Conservation (phyloP, 2,113 vertebrate species). For the rabbit (Oryctolagus cuniculus) region mOryCun1.1 NC_091434.1:117042501-117043000, state of each 20-base stretch:
- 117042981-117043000: not conserved
- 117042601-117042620: not conserved
- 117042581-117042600: not conserved
- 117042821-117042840: not conserved
- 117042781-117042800: not conserved
- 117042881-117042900: not conserved
- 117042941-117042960: not conserved
- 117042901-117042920: not conserved
- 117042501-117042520: not conserved
- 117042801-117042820: not conserved
- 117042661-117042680: not conserved
- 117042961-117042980: not conserved
- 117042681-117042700: not conserved
- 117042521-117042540: not conserved
- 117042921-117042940: not conserved
- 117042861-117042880: not conserved
- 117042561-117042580: not conserved
- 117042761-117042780: not conserved
- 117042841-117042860: not conserved
- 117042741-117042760: not conserved
- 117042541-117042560: not conserved
- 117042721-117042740: not conserved
- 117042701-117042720: not conserved
- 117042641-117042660: not conserved
- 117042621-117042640: not conserved